phyloP scores from a whole-genome alignment of 2,888 invertebrate genomes.

The Hemaris fuciformis region DNA sequence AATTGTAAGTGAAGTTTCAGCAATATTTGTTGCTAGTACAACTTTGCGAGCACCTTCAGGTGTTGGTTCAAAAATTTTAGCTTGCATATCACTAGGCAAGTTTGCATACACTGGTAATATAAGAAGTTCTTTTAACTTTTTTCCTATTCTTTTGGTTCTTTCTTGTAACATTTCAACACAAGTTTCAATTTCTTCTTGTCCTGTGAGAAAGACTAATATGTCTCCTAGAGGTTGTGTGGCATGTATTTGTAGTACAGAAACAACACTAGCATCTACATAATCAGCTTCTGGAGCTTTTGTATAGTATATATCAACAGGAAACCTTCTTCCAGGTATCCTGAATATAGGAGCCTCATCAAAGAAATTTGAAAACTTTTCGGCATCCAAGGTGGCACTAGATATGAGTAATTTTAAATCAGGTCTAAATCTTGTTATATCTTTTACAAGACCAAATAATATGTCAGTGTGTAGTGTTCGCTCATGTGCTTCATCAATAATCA shows the following conservation, averaged over 20 bases:
- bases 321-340: slow-evolving; percentile 97
- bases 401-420: slow-evolving; percentile 97
- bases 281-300: slow-evolving; percentile 99
- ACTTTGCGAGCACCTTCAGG: slow-evolving; percentile 98
- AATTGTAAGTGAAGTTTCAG: slow-evolving; percentile 99
- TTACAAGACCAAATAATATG: slow-evolving; percentile 97
- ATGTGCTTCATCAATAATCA: slow-evolving; percentile 99
- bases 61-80: slow-evolving; percentile 98
- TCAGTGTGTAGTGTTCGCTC: slow-evolving; percentile 99
- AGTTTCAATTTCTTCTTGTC: slow-evolving; percentile 94
- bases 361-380: slow-evolving; percentile 98
- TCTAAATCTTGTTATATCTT: slow-evolving; percentile 96
- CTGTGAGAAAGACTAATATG: slow-evolving; percentile 97
- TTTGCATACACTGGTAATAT: slow-evolving; percentile 99
- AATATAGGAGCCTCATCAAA: slow-evolving; percentile 99
- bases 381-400: slow-evolving; percentile 98
- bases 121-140: slow-evolving; percentile 94
- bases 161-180: slow-evolving; percentile 95
- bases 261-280: slow-evolving; percentile 98
- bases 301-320: slow-evolving; percentile 99
- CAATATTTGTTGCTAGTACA: slow-evolving; percentile 98
- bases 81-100: slow-evolving; percentile 99
- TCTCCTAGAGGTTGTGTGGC: slow-evolving; percentile 98
- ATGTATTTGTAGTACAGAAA: slow-evolving; percentile 98
- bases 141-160: slow-evolving; percentile 94